These are phyloP conservation scores for Myrmecobius fasciatus DNA, from an alignment of 2,113 vertebrate genomes.

Conservation along the genomic window DNA sequence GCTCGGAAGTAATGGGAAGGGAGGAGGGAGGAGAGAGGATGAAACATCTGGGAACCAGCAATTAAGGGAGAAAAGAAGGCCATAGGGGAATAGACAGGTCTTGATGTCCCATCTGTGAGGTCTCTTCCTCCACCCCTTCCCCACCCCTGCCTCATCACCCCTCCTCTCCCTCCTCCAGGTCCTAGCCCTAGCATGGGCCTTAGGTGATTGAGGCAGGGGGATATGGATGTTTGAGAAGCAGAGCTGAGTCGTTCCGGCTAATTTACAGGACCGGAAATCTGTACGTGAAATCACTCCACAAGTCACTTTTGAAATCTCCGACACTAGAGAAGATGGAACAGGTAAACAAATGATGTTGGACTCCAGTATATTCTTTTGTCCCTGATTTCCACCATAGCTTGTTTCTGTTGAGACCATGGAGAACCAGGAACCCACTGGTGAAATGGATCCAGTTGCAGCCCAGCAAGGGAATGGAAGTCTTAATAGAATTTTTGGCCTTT, in stretches of 20 bases:
- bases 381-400: background rate
- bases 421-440: background rate
- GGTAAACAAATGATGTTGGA: background rate
- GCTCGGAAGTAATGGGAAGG: constrained; percentile 57
- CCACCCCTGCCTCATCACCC: background rate
- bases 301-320: background rate
- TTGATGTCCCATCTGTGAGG: constrained; percentile 13
- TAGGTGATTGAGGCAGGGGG: constrained; percentile 22
- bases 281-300: background rate
- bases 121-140: constrained; percentile 6
- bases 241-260: background rate
- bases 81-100: constrained; percentile 47
- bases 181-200: background rate
- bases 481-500: background rate
- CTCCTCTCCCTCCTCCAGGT: background rate
- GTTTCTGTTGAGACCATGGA: background rate
- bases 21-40: constrained; percentile 5
- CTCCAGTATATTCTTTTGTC: background rate
- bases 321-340: background rate
- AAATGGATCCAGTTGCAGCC: background rate
- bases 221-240: background rate
- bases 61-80: constrained; percentile 65
- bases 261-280: background rate
- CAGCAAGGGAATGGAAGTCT: background rate
- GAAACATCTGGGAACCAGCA: constrained; percentile 52